Base-by-base conservation (phyloP, 2,113 vertebrate genomes). In the Syrrhaptes paradoxus region DNA sequence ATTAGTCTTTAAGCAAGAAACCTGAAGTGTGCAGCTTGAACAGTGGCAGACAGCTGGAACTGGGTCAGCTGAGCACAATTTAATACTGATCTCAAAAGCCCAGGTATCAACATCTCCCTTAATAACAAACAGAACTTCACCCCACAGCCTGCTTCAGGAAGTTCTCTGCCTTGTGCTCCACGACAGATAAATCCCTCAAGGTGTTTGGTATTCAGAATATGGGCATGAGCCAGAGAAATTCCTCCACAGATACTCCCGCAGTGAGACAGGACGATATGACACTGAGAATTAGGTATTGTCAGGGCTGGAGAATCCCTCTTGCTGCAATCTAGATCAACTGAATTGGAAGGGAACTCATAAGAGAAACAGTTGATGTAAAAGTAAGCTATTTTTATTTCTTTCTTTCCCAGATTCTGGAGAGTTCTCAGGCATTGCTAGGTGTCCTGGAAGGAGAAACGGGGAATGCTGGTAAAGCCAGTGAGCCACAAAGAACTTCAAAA, bases 351-450 rank as follows among this genome's bases (percentile, higher is more conserved):
- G 59, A 77, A 85, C 46, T 86, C 43, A 3, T 38, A 31, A 88
- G 52, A 94, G 46, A 90, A 88, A 62, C 67, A 52, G 52, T 43
- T 74, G 55, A 28, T 90, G 48, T 81, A 85, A 89, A 95, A 92
- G 68, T 86, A 94, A 92, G 65, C 90, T 94, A 41, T 59, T 85
- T 95, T 89, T 93, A 61, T 95, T 93, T 85, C n/a, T 75, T 36
- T 58, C 41, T 87, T 85, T 43, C 74, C 13, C 91, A 99, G 99
- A 99, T 99, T 93, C 94, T 99, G 97, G 99, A 99, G 96, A 99
- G 98, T 94, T 99, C 99, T 13, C 99, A 99, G 98, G 98, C 98
- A 11, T 93, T 99, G 59, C 98, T 99, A 16, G 98, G 97, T 25
- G 98, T 98, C 43, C 97, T 99, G 89, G 99, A 99, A 95, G 98